A percentile compares a stretch with the other conserved stretches of the same genome.
phyloP scores from a whole-genome alignment of 2,888 invertebrate species.

The Chironomus tentans region DNA sequence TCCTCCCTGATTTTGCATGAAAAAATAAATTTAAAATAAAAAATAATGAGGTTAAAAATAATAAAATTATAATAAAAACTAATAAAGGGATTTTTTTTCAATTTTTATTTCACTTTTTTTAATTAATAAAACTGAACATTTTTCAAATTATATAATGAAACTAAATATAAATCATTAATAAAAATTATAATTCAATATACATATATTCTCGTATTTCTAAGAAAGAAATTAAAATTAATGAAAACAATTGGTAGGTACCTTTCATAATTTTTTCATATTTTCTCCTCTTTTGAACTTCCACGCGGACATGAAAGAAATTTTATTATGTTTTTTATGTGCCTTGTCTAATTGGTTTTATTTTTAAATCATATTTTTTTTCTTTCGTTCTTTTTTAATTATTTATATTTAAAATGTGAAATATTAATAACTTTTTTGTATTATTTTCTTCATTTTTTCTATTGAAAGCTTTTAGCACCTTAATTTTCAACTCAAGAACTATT shows the following conservation, averaged over 20 bases:
- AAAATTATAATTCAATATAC: neutral
- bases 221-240: neutral
- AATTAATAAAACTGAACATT: neutral
- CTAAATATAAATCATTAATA: neutral
- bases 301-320: neutral
- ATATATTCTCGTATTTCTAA: neutral
- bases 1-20: no score
- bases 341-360: neutral
- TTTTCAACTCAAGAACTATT: slow-evolving; percentile 19
- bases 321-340: neutral
- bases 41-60: neutral
- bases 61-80: neutral
- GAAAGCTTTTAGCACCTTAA: slow-evolving; percentile 19
- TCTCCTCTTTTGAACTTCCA: neutral
- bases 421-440: no score
- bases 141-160: neutral
- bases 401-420: no score
- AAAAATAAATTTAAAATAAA: no score
- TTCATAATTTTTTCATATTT: neutral
- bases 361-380: no score
- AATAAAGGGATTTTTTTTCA: neutral
- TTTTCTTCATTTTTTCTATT: slow-evolving; percentile 3
- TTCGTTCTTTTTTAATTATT: no score
- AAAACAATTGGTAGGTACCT: slow-evolving; percentile 7
- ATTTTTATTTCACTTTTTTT: neutral